These are phyloP conservation scores for Cyprinodon diabolis DNA, from an alignment of 2,797 vertebrate species.

Conservation along the genomic window DNA sequence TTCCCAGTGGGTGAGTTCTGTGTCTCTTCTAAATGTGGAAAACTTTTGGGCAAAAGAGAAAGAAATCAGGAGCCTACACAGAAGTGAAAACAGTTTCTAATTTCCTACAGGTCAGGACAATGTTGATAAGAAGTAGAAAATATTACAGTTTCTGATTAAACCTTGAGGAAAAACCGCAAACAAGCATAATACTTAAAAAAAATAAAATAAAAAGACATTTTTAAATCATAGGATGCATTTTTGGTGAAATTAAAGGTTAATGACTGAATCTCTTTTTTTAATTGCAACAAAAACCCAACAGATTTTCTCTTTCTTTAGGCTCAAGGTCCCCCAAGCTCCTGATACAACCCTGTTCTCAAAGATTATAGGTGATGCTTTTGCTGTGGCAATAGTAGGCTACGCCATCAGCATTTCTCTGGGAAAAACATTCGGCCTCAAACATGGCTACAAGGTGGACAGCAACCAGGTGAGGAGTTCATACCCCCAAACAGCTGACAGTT, in stretches of 20 bases:
- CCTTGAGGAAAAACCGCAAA: conserved; percentile 4
- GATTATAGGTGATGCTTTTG: conserved; percentile 87
- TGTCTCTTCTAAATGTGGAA: not conserved
- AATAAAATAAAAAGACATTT: not conserved
- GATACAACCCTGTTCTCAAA: conserved; percentile 71
- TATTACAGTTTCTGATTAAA: conserved; percentile 9
- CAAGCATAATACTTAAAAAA: not conserved
- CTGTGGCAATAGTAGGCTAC: conserved; percentile 90
- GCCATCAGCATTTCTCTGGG: conserved; percentile 93
- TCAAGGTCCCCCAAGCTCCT: conserved; percentile 82
- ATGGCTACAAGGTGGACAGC: conserved; percentile 94
- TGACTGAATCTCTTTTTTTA: not conserved
- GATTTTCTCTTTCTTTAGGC: conserved; percentile 65
- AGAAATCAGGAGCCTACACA: not conserved
- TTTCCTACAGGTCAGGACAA: conserved; percentile 15
- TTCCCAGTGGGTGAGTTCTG: conserved; percentile 88
- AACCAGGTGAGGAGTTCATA: conserved; percentile 83
- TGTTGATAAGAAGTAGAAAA: not conserved
- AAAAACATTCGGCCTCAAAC: conserved; percentile 92
- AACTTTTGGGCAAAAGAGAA: conserved; percentile 3
- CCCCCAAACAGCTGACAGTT: conserved; percentile 14
- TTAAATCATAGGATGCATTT: not conserved
- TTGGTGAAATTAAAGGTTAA: not conserved
- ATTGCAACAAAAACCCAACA: conserved; percentile 1
- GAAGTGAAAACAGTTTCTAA: not conserved